Base-by-base conservation (phyloP, 2,888 invertebrate species). In the Phalera bucephala region DNA sequence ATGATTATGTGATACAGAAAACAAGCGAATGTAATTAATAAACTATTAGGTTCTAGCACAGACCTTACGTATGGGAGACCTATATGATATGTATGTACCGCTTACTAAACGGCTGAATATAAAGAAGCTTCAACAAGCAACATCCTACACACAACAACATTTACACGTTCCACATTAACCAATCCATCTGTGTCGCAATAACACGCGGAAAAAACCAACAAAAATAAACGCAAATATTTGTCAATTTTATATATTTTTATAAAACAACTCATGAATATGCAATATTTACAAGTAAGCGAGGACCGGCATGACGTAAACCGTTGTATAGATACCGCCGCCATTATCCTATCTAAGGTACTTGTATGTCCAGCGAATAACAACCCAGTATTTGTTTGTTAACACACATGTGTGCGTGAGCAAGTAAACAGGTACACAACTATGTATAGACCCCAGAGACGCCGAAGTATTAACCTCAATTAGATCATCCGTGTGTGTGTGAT, bases 381-480 rank as follows among this genome's bases (percentile, higher is more conserved):
- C 36, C 34, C 36, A 13, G 14, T 50, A 40, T 54, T 52, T 40
- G 31, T 58, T 61, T 54, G 49, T 60, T 46, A 42, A 46, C 28
- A 20, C 31, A 28, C 47, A 31, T 42, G 40, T 45, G 46, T 48
- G 44, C 37, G 39, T 49, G 28, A 15, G 20, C 17, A 15, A 44
- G 49, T 39, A 50, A 49, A 51, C 45, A 48, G 36, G 49, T 42
- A 53, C 48, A 40, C 14, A 27, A 13, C 13, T 27, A 27, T 8
- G 14, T 27, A 14, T 13, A 14, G 14, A 0, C 40, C 33, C 38
- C 32, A 48, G 32, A 17, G 34, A 43, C 45, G 36, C 45, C 34
- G 43, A 54, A 9, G 46, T 55, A 54, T 64, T 70, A 73, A 70
- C 72, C 70, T 64, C 71, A 71, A 68, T 72, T 58, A 62, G 36